These are phyloP conservation scores for Rousettus madagascariensis DNA, from an alignment of 2,797 vertebrate genomes.

Conservation along the genomic window DNA sequence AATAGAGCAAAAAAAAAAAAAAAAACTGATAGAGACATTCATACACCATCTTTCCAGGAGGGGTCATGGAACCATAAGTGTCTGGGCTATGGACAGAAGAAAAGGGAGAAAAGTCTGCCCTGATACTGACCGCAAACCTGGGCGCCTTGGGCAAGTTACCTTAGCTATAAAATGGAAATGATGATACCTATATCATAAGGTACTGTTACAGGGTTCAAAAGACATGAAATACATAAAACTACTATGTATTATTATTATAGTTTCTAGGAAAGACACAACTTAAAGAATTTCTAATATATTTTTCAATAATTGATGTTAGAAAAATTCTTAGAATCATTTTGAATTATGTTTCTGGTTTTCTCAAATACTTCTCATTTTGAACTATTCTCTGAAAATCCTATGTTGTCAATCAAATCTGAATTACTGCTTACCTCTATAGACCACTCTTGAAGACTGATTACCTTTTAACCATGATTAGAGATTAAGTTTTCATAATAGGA, in stretches of 20 bases:
- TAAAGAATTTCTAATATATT: not conserved
- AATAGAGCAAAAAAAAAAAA: no score
- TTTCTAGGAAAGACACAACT: not conserved
- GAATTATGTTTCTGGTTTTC: conserved; percentile 1
- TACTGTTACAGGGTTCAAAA: not conserved
- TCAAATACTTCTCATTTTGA: conserved; percentile 51
- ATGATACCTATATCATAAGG: not conserved
- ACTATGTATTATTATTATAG: not conserved
- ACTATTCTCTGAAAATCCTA: conserved; percentile 53
- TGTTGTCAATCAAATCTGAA: conserved; percentile 69
- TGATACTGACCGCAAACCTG: not conserved
- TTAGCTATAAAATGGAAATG: not conserved
- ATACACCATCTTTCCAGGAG: not conserved
- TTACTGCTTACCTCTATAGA: conserved; percentile 54
- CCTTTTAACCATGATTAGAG: conserved; percentile 58
- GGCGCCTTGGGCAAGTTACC: not conserved
- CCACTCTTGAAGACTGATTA: conserved; percentile 58
- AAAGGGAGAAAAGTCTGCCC: no score
- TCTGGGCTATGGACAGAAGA: not conserved
- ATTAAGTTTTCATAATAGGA: conserved; percentile 72
- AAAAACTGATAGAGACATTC: not conserved
- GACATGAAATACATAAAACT: not conserved
- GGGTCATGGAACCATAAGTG: not conserved
- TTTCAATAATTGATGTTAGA: not conserved
- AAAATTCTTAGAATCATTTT: conserved; percentile 52